Base-by-base conservation (phyloP, 2,888 invertebrate genomes). In the Vandiemenella viatica region DNA sequence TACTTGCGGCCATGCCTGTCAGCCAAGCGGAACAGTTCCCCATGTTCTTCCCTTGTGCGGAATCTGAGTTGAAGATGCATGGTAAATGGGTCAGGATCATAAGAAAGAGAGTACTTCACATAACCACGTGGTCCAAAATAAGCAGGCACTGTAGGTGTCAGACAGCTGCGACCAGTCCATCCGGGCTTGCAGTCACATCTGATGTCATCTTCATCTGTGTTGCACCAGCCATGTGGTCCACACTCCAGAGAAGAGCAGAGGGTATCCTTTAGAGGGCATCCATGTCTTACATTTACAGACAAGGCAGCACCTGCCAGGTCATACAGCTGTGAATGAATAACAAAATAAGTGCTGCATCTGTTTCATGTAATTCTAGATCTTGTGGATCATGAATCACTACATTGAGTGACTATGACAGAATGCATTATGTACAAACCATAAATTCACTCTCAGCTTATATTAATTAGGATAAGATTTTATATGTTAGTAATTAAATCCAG, bases 111-210 rank as follows among this genome's bases (percentile, higher is more conserved):
- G 63, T 72, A 74, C 53, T 70, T 68, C 51, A 73, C 67, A 58
- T 69, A 74, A 52, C 70, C 70, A 55, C 67, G 64, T 8, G 65
- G 60, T 53, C 67, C 65, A 56, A 74, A 70, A 54, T 71, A 71
- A 4, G 66, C 61, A 13, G 65, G 63, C 40, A 62, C 60, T 5
- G 66, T 66, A 46, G 61, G 60, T n/a, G 58, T 56, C 5, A 58
- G 56, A 50, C 63, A 64, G 17, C 57, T 55, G 8, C 60, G 59
- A 8, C 74, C 74, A 21, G 64, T 64, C 63, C 67, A 77, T 8
- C 76, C 76, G 1, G 75, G 70, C 50, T 72, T 67, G 58, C 77
- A 77, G 19, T 68, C 63, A 60, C 77, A 77, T 37, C 63, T 62
- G 49, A 61, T 37, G 21, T 57, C 60, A 45, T 57, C 60, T 45